A percentile compares a stretch with the other conserved stretches of the same genome.
Evolutionary conservation across 2,888 invertebrate species (phyloP).

Genomic region (Drosophila mettleri): DNA sequence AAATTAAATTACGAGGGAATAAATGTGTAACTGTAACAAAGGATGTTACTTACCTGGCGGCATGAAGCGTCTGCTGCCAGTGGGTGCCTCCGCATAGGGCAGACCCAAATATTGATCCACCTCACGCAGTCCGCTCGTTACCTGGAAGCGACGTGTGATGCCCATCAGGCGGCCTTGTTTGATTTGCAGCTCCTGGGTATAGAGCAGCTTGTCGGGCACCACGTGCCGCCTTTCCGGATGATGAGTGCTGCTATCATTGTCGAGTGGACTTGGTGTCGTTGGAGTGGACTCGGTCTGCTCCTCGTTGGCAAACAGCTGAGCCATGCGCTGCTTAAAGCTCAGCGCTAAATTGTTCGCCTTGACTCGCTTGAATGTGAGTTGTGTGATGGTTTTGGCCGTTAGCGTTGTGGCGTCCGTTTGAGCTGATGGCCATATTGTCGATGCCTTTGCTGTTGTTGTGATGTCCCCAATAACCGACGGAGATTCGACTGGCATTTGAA

Average conservation of each 20-base stretch:
- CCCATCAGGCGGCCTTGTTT: constrained; percentile 90
- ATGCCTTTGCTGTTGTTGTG: constrained; percentile 38
- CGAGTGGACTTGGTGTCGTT: constrained; percentile 15
- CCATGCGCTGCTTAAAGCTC: constrained; percentile 67
- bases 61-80: constrained; percentile 91
- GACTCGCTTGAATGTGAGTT: constrained; percentile 40
- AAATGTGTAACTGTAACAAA: not conserved
- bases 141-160: constrained; percentile 87
- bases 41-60: constrained; percentile 88
- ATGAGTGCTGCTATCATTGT: constrained; percentile 46
- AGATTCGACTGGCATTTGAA: constrained; percentile 35
- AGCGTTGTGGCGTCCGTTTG: constrained; percentile 37
- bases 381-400: constrained; percentile 44
- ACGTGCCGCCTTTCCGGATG: constrained; percentile 80
- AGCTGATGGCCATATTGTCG: constrained; percentile 13
- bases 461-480: constrained; percentile 65
- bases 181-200: constrained; percentile 88
- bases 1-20: too few relatives aligned
- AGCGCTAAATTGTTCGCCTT: constrained; percentile 59
- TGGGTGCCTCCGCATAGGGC: constrained; percentile 93
- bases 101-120: constrained; percentile 92
- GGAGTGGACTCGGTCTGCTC: constrained; percentile 22
- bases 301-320: constrained; percentile 58
- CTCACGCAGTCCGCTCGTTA: constrained; percentile 87
- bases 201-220: constrained; percentile 84